phyloP scores from a whole-genome alignment of 2,888 invertebrate genomes.

The Agelastica alni region DNA sequence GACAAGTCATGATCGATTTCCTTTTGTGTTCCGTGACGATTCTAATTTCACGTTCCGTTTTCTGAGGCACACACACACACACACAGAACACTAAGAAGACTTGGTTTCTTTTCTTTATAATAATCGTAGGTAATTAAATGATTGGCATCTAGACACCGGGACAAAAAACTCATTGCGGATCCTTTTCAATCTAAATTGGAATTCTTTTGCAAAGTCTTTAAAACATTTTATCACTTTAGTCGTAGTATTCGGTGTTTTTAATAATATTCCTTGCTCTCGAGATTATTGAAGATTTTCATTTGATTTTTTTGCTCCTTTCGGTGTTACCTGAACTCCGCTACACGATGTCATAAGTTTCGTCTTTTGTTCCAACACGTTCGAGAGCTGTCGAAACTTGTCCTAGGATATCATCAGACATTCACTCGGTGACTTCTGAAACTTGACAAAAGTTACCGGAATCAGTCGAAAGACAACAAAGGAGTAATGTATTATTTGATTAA shows the following conservation, averaged over 20 bases:
- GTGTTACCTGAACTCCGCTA: too few relatives aligned
- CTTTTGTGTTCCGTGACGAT: constrained; percentile 22
- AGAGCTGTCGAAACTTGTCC: constrained; percentile 8
- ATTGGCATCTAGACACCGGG: constrained; percentile 11
- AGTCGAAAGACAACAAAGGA: constrained; percentile 27
- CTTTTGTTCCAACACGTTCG: constrained; percentile 12
- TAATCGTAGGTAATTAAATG: constrained; percentile 15
- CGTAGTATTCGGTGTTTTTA: too few relatives aligned
- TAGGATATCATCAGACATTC: constrained; percentile 14
- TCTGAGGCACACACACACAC: constrained; percentile 6
- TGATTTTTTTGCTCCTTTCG: too few relatives aligned
- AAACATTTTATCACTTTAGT: too few relatives aligned
- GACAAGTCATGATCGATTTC: constrained; percentile 22
- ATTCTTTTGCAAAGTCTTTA: too few relatives aligned
- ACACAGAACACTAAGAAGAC: constrained; percentile 8
- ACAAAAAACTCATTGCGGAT: too few relatives aligned
- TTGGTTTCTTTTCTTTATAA: constrained; percentile 18
- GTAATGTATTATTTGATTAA: constrained; percentile 27
- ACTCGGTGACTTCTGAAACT: constrained; percentile 16
- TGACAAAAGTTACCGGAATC: constrained; percentile 19
- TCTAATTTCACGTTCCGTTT: constrained; percentile 20
- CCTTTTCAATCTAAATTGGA: constrained; percentile 10
- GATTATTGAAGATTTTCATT: too few relatives aligned
- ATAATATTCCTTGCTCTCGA: too few relatives aligned
- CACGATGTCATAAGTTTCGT: too few relatives aligned